phyloP scores from a whole-genome alignment of 2,888 invertebrate genomes.

The Cantharis rustica region DNA sequence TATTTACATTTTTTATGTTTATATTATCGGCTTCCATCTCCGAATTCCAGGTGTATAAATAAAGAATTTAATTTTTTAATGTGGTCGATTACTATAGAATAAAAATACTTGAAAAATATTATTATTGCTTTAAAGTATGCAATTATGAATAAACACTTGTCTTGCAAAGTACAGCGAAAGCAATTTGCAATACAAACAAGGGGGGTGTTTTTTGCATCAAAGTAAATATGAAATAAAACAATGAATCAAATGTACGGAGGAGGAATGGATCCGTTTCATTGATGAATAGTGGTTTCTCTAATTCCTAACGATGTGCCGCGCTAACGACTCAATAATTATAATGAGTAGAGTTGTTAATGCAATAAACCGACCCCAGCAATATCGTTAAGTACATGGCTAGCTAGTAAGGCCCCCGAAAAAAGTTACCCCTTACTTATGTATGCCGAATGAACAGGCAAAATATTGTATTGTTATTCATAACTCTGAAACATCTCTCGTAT shows the following conservation, averaged over 20 bases:
- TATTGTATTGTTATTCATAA: constrained; percentile 33
- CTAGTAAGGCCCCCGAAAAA: constrained; percentile 24
- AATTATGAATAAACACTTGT: neutral
- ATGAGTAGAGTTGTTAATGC: constrained; percentile 57
- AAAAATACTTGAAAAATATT: neutral
- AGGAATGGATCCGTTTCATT: constrained; percentile 18
- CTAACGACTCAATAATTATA: constrained; percentile 56
- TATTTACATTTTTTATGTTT: neutral
- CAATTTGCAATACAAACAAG: constrained; percentile 22
- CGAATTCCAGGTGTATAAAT: neutral
- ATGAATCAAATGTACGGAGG: constrained; percentile 10
- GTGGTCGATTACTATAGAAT: neutral
- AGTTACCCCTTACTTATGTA: constrained; percentile 21
- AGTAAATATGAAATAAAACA: constrained; percentile 3
- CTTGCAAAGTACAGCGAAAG: neutral
- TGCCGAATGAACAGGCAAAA: constrained; percentile 27
- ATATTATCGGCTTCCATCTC: no score
- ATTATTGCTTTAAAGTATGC: neutral
- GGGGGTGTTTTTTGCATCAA: neutral
- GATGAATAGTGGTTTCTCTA: constrained; percentile 39
- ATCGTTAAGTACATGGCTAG: constrained; percentile 34
- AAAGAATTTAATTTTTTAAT: neutral
- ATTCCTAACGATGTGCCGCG: constrained; percentile 38
- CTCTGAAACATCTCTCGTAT: constrained; percentile 7
- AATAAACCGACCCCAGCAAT: constrained; percentile 49